Base-by-base conservation (phyloP, 2,113 vertebrate genomes). In the Emydura subglobosa region DNA sequence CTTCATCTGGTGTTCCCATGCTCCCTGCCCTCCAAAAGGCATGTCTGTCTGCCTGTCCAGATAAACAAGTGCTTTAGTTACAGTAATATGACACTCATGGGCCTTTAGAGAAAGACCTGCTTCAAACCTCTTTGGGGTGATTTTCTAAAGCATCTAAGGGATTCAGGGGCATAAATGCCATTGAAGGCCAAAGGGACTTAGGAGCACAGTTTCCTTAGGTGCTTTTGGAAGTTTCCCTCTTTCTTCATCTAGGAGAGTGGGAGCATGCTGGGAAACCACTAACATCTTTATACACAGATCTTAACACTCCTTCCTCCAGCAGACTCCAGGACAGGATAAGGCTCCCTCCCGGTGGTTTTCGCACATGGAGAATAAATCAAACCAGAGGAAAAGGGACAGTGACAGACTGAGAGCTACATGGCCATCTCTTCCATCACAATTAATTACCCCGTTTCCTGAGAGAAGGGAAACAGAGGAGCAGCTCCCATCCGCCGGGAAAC, bases 401-500 rank as follows among this genome's bases (percentile, higher is more conserved):
- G 83, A 4, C 90, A 31, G 88, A 90, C 91, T 79, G 10, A 12
- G 27, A 39, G 50, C 29, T 61, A 5, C 6, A 21, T 24, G 44
- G 85, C 53, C 53, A 31, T 47, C 44, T 47, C 29, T 10, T 57
- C 44, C 82, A 11, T 49, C 50, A 10, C 93, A 88, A 86, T 10
- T 92, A 95, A 93, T 42, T 76, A 91, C 87, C 55, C 92, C 0
- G 0, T 87, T 97, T 97, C 95, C 96, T 95, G 5, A 2, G 51
- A 87, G 42, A 78, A 78, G 42, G 97, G 89, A 95, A 97, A 87
- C 22, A 5, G 91, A 87, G 29, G 89, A 53, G 92, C 97, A 92
- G 94, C 97, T 96, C 96, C 97, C 95, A 96, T 96, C 97, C 96
- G 95, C 91, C 0, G 0, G 39, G 50, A 1, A 4, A 90, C 44